Evolutionary conservation across 30 jellyfish, hydroid and myxozoan species (phyloP).

Genomic region (Hydractinia symbiolongicarpus): DNA sequence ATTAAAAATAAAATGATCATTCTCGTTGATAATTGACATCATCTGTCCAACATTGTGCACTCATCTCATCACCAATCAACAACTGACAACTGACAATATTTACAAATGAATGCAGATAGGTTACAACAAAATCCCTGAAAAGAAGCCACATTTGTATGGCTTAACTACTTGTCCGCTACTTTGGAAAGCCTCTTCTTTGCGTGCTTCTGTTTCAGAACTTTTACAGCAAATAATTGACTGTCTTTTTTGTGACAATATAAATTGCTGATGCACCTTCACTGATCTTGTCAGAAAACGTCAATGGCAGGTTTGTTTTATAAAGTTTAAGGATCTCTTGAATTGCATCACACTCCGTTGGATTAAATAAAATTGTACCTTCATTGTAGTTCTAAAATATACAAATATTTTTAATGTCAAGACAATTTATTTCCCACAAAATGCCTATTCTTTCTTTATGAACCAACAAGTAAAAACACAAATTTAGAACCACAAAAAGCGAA

Average conservation of each 20-base stretch:
- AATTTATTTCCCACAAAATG: too few species aligned
- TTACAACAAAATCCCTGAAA: neutral
- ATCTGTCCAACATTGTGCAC: conserved; percentile 9
- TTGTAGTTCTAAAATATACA: too few species aligned
- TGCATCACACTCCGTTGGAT: too few species aligned
- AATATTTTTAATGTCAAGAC: too few species aligned
- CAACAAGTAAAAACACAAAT: too few species aligned
- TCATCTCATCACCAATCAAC: neutral
- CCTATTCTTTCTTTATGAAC: too few species aligned
- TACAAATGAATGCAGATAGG: neutral
- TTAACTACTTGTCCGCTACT: neutral
- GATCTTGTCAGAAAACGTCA: neutral
- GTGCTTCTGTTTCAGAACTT: neutral
- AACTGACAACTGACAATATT: neutral
- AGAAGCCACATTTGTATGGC: neutral
- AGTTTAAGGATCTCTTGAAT: too few species aligned
- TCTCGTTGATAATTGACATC: neutral
- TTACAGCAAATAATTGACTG: neutral
- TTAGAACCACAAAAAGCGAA: too few species aligned
- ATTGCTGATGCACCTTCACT: conserved; percentile 8
- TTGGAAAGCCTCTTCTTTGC: neutral
- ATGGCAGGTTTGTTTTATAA: neutral
- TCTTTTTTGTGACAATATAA: neutral
- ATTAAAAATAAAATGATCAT: neutral
- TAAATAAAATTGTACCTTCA: too few species aligned